A percentile compares a stretch with the other conserved stretches of the same genome.
Conservation (phyloP, 1,140 invertebrate genomes). For the Papilio aristodemus region DNA sequence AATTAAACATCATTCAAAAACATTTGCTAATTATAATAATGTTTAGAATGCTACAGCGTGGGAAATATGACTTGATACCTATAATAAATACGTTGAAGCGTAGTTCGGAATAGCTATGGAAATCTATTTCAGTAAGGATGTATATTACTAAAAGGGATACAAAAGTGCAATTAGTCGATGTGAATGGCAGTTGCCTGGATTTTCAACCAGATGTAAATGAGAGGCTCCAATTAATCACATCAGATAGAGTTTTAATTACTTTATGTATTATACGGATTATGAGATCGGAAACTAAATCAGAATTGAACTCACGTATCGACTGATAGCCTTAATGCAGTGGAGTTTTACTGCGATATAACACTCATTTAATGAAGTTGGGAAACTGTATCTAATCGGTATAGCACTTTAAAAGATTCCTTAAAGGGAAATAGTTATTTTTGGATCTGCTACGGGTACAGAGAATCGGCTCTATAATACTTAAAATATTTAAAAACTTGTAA, state of each 20-base stretch:
- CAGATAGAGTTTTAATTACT: not conserved
- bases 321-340: not conserved
- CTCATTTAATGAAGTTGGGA: not conserved
- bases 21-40: no score
- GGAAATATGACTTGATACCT: no score
- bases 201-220: slow-evolving; percentile 2
- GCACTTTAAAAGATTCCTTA: no score
- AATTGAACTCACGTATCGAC: not conserved
- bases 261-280: not conserved
- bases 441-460: no score
- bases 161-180: slow-evolving; percentile 6
- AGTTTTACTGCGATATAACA: not conserved
- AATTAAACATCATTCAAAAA: no score
- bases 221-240: not conserved
- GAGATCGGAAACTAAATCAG: not conserved
- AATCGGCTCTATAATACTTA: no score
- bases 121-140: slow-evolving; percentile 8
- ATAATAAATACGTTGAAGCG: no score
- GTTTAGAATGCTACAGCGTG: slow-evolving; percentile 1
- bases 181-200: not conserved
- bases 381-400: not conserved
- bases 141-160: not conserved
- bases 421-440: no score
- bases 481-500: no score
- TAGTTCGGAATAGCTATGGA: slow-evolving; percentile 1